Evolutionary conservation across 2,797 vertebrate species (phyloP), one percentile per base, ranked within the genome.

Genomic region (Cyclopterus lumpus): DNA sequence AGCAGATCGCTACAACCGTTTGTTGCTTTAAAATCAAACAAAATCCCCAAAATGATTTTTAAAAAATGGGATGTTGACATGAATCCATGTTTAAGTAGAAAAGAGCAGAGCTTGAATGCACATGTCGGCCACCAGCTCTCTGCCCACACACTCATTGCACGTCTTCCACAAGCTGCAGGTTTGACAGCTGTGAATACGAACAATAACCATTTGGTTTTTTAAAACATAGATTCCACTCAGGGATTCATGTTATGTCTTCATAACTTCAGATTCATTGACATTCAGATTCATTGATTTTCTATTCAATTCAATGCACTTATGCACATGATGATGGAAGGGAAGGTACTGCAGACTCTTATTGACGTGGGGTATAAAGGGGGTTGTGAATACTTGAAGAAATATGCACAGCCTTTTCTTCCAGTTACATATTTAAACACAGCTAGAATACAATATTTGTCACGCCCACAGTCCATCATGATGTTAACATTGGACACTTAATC

Each of bases 401-500:
- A 32, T 1, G 24, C 8, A 46, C 20, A 68, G 58, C 14, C 16
- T 44, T 69, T 63, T 49, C 53, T 66, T 71, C 22, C 44, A 22
- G 67, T 15, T 44, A 48, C 5, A 65, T 42, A 61, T 69, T 40
- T 15, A 38, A 64, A 48, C 38, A 55, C 16, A 57, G 20, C 20
- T 59, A 20, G 70, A 54, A 48, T 12, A 6, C 11, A 55, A 59
- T n/a, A 15, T 42, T 48, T 34, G 14, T 60, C 70, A 40, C 5
- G 48, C 55, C 54, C 32, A 57, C 55, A 58, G 46, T 63, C 44
- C 38, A 26, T 54, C 44, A 22, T 22, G 22, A 30, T 42, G 42
- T 53, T 67, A 42, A 58, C 34, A 26, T n/a, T 58, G 58, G 22
- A 32, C 16, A 26, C 11, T 64, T 75, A 78, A 85, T 80, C 77